These are phyloP conservation scores for Drosophila yooni DNA, from an alignment of 2,888 invertebrate species.

Conservation along the genomic window DNA sequence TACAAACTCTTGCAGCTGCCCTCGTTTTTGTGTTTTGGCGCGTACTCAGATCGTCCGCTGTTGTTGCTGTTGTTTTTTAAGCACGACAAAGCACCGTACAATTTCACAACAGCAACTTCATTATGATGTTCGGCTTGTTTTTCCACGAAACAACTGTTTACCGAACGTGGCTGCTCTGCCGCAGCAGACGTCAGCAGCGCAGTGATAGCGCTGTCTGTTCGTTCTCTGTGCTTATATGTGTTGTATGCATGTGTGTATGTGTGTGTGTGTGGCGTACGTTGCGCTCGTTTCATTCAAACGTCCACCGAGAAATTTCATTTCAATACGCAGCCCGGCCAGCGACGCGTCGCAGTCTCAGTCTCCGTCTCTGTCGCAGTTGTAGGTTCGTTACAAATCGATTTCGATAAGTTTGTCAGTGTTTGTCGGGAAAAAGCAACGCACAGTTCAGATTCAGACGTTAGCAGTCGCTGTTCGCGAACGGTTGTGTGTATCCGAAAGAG, in stretches of 20 bases:
- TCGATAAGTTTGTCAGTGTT: conserved; percentile 84
- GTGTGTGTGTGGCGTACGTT: conserved; percentile 35
- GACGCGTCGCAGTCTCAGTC: conserved; percentile 58
- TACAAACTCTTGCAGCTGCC: conserved; percentile 16
- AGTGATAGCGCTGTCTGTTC: conserved; percentile 52
- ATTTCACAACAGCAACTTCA: conserved; percentile 82
- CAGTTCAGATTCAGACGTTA: conserved; percentile 67
- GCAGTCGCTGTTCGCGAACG: conserved; percentile 68
- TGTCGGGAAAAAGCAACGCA: conserved; percentile 76
- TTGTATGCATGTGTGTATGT: not conserved
- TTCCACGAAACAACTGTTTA: conserved; percentile 80
- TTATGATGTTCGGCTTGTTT: conserved; percentile 78
- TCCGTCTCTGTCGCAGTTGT: conserved; percentile 45
- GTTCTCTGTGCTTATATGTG: conserved; percentile 37
- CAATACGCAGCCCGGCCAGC: conserved; percentile 70
- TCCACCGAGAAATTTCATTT: conserved; percentile 82
- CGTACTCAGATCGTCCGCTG: conserved; percentile 58
- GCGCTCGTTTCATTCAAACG: conserved; percentile 71
- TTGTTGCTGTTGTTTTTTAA: conserved; percentile 67
- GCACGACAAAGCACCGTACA: conserved; percentile 78
- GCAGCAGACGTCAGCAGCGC: conserved; percentile 47
- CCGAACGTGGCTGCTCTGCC: conserved; percentile 70
- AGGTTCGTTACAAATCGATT: conserved; percentile 84
- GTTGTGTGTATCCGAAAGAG: conserved; percentile 55
- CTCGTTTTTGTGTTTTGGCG: conserved; percentile 73